Percentiles rank a stretch among this genome's conserved stretches.
phyloP scores from a whole-genome alignment of 1,140 invertebrate genomes.

The Drosophila pandora region DNA sequence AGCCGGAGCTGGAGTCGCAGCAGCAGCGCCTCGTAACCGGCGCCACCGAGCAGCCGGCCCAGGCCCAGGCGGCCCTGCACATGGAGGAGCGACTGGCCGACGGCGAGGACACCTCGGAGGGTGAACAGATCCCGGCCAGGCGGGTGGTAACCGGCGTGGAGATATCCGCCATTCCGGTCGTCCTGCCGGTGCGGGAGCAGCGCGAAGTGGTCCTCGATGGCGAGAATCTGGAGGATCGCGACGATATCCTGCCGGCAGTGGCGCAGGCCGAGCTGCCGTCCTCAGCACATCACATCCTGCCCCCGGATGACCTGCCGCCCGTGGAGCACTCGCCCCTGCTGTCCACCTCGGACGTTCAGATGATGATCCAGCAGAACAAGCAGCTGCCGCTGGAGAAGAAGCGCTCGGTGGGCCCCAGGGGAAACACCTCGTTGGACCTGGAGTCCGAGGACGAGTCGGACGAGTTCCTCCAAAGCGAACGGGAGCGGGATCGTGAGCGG shows the following conservation, averaged over 20 bases:
- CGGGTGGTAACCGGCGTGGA: slow-evolving; percentile 68
- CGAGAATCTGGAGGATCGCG: slow-evolving; percentile 85
- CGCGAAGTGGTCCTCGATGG: slow-evolving; percentile 86
- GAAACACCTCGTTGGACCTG: slow-evolving; percentile 50
- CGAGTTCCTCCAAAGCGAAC: slow-evolving; percentile 59
- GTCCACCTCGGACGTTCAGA: slow-evolving; percentile 1
- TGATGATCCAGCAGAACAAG: not conserved
- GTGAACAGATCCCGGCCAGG: slow-evolving; percentile 44
- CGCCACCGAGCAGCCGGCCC: slow-evolving; percentile 68
- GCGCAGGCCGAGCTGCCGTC: not conserved
- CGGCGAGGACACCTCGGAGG: slow-evolving; percentile 80
- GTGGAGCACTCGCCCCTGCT: slow-evolving; percentile 1
- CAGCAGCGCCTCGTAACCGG: slow-evolving; percentile 80
- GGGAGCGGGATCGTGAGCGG: slow-evolving; percentile 27
- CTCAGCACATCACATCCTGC: slow-evolving; percentile 18
- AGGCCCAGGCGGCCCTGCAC: slow-evolving; percentile 62
- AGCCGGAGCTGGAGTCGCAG: slow-evolving; percentile 85
- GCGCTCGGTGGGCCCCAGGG: slow-evolving; percentile 33
- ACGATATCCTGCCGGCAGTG: slow-evolving; percentile 20
- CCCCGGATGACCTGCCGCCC: slow-evolving; percentile 21
- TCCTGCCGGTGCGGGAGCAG: slow-evolving; percentile 69
- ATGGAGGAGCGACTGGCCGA: slow-evolving; percentile 79
- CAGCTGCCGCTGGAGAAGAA: slow-evolving; percentile 31
- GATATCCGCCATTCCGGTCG: slow-evolving; percentile 17
- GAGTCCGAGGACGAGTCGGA: slow-evolving; percentile 69